Evolutionary conservation across 2,113 vertebrate genomes (phyloP).

Genomic region (Falco punctatus): DNA sequence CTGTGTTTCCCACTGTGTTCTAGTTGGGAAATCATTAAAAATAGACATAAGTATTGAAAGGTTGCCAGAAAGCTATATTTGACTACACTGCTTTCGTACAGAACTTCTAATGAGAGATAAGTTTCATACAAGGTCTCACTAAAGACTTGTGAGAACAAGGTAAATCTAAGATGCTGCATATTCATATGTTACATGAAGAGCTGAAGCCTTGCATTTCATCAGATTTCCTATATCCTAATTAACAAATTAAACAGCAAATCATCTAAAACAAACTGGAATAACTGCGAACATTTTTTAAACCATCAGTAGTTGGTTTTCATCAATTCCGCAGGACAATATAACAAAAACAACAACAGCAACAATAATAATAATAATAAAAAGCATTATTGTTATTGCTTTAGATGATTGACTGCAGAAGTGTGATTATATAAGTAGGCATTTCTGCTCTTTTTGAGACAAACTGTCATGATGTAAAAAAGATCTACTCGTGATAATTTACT

Average conservation of each 20-base stretch:
- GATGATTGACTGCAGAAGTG: neutral
- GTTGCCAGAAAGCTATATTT: neutral
- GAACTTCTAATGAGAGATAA: neutral
- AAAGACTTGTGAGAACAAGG: neutral
- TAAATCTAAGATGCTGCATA: neutral
- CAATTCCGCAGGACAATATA: neutral
- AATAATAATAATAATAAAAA: neutral
- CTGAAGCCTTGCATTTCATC: neutral
- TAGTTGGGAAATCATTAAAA: neutral
- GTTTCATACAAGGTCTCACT: neutral
- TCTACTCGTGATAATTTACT: neutral
- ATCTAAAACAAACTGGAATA: neutral
- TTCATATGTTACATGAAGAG: neutral
- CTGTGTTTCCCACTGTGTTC: neutral
- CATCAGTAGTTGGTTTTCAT: neutral
- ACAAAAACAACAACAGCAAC: no score
- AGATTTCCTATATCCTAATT: neutral
- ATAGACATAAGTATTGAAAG: neutral
- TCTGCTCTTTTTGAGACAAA: neutral
- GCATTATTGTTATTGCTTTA: neutral
- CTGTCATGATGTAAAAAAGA: neutral
- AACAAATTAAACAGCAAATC: neutral
- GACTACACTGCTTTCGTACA: neutral
- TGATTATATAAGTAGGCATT: neutral
- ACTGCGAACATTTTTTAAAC: neutral